These are phyloP conservation scores for Eupithecia abbreviata DNA, from an alignment of 2,888 invertebrate species.

Conservation along the genomic window DNA sequence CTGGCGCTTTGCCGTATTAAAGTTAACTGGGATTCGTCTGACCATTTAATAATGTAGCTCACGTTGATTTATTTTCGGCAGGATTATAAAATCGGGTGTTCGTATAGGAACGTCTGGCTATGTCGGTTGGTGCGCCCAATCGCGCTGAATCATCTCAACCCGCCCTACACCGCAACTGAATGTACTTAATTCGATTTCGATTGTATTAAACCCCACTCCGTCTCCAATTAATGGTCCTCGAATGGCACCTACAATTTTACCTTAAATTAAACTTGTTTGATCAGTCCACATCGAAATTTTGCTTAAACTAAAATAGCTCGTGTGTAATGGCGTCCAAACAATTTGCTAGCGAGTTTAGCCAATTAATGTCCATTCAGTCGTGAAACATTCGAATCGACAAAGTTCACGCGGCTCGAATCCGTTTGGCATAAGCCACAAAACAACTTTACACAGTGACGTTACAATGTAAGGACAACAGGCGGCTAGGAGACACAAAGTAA, in stretches of 20 bases:
- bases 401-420: constrained; percentile 56
- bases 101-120: constrained; percentile 37
- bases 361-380: constrained; percentile 54
- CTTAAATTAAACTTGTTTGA: constrained; percentile 42
- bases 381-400: constrained; percentile 57
- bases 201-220: constrained; percentile 78
- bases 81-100: constrained; percentile 30
- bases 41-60: constrained; percentile 60
- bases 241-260: constrained; percentile 64
- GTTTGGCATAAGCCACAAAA: constrained; percentile 72
- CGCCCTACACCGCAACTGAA: constrained; percentile 74
- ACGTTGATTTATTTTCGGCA: constrained; percentile 28
- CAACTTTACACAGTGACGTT: constrained; percentile 68
- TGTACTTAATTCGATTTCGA: constrained; percentile 81
- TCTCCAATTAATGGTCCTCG: constrained; percentile 72
- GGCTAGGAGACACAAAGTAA: constrained; percentile 70
- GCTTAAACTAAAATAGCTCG: constrained; percentile 32
- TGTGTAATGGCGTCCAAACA: constrained; percentile 40
- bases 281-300: constrained; percentile 29
- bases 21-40: constrained; percentile 61
- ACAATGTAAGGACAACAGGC: constrained; percentile 65
- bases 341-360: constrained; percentile 42
- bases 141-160: constrained; percentile 78
- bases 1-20: constrained; percentile 56
- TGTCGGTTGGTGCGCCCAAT: constrained; percentile 64